phyloP scores from a whole-genome alignment of 1,140 invertebrate genomes.

The Drosophila oshimai region DNA sequence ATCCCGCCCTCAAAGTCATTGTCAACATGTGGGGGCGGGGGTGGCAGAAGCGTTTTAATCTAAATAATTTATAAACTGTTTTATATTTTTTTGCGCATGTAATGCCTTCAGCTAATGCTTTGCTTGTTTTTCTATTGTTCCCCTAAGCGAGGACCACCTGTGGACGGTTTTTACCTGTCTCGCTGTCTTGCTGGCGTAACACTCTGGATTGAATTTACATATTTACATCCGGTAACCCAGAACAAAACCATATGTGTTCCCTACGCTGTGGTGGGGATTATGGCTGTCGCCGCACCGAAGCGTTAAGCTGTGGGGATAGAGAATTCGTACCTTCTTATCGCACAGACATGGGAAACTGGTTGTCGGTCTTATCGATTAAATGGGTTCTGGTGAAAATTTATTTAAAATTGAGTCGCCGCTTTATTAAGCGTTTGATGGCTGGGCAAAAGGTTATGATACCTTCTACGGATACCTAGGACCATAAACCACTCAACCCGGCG shows the following conservation, averaged over 20 bases:
- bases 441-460: neutral
- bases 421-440: slow-evolving; percentile 46
- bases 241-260: slow-evolving; percentile 17
- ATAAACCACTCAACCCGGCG: slow-evolving; percentile 1
- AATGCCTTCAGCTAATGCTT: neutral
- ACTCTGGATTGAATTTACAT: slow-evolving; percentile 69
- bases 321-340: slow-evolving; percentile 22
- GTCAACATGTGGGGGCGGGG: slow-evolving; percentile 20
- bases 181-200: neutral
- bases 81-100: slow-evolving; percentile 1
- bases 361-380: slow-evolving; percentile 47
- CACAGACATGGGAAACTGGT: slow-evolving; percentile 2
- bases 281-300: slow-evolving; percentile 37
- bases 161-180: slow-evolving; percentile 7
- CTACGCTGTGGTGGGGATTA: slow-evolving; percentile 23
- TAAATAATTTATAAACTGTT: slow-evolving; percentile 76
- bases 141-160: slow-evolving; percentile 23
- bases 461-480: neutral
- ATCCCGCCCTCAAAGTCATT: slow-evolving; percentile 25
- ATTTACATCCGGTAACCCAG: slow-evolving; percentile 46
- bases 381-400: slow-evolving; percentile 25
- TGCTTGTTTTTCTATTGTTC: slow-evolving; percentile 15
- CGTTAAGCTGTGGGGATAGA: slow-evolving; percentile 54
- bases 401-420: slow-evolving; percentile 44
- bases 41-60: slow-evolving; percentile 43